These are phyloP conservation scores for Myotis brandtii DNA, from an alignment of 2,113 vertebrate species.

Conservation along the genomic window DNA sequence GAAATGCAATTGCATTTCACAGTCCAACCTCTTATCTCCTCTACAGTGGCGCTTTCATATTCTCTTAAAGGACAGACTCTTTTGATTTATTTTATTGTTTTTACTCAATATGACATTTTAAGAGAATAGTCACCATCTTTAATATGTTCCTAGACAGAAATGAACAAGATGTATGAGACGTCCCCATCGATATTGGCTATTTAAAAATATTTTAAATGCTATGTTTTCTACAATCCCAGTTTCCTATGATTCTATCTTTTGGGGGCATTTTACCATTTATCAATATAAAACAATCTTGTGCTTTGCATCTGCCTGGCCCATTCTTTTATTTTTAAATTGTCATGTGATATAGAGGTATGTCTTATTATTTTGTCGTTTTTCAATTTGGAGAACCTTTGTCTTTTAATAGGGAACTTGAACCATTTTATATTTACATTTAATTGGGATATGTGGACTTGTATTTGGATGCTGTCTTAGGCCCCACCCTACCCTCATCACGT, in stretches of 20 bases:
- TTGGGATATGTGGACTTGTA: background rate
- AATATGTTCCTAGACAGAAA: background rate
- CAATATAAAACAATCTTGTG: background rate
- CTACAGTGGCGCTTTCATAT: background rate
- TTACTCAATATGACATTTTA: background rate
- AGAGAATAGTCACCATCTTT: background rate
- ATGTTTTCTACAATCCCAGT: background rate
- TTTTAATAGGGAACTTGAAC: background rate
- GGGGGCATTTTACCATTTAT: background rate
- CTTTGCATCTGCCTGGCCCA: background rate
- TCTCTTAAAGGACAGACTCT: background rate
- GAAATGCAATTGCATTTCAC: background rate
- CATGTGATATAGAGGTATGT: background rate
- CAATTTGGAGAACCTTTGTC: background rate
- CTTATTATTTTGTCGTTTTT: background rate
- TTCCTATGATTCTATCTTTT: background rate
- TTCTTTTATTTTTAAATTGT: background rate
- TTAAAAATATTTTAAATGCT: background rate
- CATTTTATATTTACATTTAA: background rate
- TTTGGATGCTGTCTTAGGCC: background rate
- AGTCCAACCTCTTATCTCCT: background rate
- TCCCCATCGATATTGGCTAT: background rate
- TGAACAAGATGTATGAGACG: background rate
- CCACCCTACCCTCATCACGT: accelerated
- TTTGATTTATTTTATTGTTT: slow-evolving; percentile 31